phyloP scores from a whole-genome alignment of 1,140 invertebrate genomes.

The Zaprionus taronus region DNA sequence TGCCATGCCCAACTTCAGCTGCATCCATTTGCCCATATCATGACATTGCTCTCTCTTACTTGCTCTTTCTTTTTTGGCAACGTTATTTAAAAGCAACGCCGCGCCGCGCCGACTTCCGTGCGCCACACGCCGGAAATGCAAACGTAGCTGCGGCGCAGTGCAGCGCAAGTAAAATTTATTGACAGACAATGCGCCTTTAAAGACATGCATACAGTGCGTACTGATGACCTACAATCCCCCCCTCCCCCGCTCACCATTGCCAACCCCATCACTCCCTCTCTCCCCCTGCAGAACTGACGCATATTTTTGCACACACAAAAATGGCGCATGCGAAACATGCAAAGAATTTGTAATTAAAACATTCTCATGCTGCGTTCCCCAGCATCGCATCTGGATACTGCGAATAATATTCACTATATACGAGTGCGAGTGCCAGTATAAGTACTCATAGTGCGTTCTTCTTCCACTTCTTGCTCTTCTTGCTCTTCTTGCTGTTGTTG shows the following conservation, averaged over 20 bases:
- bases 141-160: slow-evolving; percentile 43
- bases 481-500: not conserved
- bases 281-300: slow-evolving; percentile 19
- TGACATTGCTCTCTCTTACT: not conserved
- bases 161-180: slow-evolving; percentile 63
- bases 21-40: slow-evolving; percentile 22
- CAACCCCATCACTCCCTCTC: not conserved
- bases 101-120: slow-evolving; percentile 18
- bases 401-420: slow-evolving; percentile 34
- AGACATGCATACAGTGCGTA: slow-evolving; percentile 22
- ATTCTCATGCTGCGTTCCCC: slow-evolving; percentile 33
- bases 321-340: slow-evolving; percentile 48
- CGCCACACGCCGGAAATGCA: slow-evolving; percentile 56
- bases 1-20: not conserved
- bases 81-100: slow-evolving; percentile 56
- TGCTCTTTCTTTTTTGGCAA: slow-evolving; percentile 4
- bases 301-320: slow-evolving; percentile 49
- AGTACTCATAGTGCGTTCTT: not conserved
- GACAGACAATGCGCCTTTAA: slow-evolving; percentile 48
- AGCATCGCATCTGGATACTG: slow-evolving; percentile 4
- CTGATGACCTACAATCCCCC: not conserved
- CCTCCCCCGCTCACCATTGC: not conserved
- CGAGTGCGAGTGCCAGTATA: not conserved
- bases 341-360: slow-evolving; percentile 76
- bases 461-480: not conserved